These are phyloP conservation scores for Bettongia penicillata DNA, from an alignment of 2,113 vertebrate genomes.

Conservation along the genomic window DNA sequence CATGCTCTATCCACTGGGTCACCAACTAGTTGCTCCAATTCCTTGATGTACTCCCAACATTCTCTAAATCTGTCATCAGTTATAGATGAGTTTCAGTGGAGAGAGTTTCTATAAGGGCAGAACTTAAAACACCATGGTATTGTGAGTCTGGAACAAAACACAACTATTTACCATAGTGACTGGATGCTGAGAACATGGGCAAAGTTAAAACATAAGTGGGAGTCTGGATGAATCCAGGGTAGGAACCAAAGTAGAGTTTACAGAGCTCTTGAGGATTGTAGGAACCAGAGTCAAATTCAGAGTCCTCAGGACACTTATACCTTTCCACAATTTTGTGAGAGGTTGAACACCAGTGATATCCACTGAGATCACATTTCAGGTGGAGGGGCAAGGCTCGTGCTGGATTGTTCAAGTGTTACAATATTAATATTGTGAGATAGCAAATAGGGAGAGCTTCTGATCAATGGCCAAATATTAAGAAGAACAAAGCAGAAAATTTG, in stretches of 20 bases:
- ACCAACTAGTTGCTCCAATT: not conserved
- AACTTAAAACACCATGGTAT: not conserved
- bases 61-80: not conserved
- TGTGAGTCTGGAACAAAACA: not conserved
- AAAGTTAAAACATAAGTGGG: not conserved
- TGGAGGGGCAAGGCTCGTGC: not conserved
- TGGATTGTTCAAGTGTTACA: conserved; percentile 7
- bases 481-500: conserved; percentile 23
- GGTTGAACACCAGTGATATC: not conserved
- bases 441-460: not conserved
- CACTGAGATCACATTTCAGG: not conserved
- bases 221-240: not conserved
- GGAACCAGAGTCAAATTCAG: not conserved
- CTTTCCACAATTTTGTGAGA: not conserved
- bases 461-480: conserved; percentile 20
- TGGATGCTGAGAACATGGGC: not conserved
- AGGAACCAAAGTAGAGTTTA: not conserved
- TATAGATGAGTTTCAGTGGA: not conserved
- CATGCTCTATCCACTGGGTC: not conserved
- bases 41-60: not conserved
- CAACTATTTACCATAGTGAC: too few relatives aligned
- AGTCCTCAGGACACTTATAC: not conserved
- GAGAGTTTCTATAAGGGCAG: not conserved
- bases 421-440: not conserved
- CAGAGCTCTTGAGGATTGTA: not conserved